Conservation (phyloP, 1,140 invertebrate genomes). For the Bombus affinis region DNA sequence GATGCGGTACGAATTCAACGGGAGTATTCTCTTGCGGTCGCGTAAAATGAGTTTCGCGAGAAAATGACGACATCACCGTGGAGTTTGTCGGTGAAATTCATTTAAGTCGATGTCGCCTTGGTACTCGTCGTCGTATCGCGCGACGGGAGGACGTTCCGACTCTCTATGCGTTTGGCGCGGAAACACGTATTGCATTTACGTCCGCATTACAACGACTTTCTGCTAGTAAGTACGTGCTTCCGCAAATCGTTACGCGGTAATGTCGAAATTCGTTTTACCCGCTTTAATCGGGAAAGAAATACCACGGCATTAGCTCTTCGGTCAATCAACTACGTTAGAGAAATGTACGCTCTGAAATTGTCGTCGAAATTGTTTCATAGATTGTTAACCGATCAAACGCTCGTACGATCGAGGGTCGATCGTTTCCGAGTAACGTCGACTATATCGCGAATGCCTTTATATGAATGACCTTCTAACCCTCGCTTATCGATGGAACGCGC, state of each 20-base stretch:
- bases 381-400: not conserved
- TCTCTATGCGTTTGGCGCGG: slow-evolving; percentile 51
- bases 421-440: not conserved
- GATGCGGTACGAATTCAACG: not conserved
- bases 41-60: slow-evolving; percentile 38
- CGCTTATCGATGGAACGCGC: not conserved
- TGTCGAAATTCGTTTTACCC: slow-evolving; percentile 31
- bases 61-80: slow-evolving; percentile 20
- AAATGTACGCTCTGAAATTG: not conserved
- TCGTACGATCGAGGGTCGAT: not conserved
- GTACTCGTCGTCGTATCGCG: not conserved
- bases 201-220: slow-evolving; percentile 63
- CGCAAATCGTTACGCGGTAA: slow-evolving; percentile 30
- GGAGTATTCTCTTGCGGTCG: not conserved
- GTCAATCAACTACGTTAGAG: too few relatives aligned
- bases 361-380: not conserved
- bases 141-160: slow-evolving; percentile 19
- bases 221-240: slow-evolving; percentile 52
- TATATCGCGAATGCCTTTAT: not conserved
- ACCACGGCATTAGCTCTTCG: not conserved
- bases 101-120: not conserved
- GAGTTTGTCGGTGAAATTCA: slow-evolving; percentile 7
- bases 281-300: not conserved
- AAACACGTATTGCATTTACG: slow-evolving; percentile 66
- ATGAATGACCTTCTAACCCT: not conserved